Percentiles rank a stretch among this genome's conserved stretches.
Conservation (phyloP, 1,140 invertebrate genomes). For the Heterodera schachtii region DNA sequence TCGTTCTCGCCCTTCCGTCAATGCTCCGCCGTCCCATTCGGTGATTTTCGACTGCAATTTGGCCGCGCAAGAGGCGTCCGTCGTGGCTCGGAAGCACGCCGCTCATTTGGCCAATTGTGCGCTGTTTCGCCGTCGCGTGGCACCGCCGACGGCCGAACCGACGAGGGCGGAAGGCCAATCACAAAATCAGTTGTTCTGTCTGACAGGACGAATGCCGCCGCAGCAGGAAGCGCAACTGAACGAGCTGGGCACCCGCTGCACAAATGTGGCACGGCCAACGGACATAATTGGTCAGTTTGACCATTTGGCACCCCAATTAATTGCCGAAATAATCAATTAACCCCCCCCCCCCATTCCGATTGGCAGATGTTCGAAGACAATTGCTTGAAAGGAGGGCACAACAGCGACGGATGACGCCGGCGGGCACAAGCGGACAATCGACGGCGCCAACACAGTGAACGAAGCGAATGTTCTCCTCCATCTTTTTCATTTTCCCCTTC, state of each 20-base stretch:
- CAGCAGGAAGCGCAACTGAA: slow-evolving; percentile 19
- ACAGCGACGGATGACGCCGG: background rate
- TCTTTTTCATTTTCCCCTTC: background rate
- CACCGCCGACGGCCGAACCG: background rate
- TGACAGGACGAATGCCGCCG: slow-evolving; percentile 26
- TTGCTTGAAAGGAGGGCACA: background rate
- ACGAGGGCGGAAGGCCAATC: background rate
- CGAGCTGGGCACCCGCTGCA: slow-evolving; percentile 18
- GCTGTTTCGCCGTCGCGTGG: background rate
- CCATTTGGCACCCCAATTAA: background rate
- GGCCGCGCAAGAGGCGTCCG: slow-evolving; percentile 1
- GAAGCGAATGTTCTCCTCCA: background rate
- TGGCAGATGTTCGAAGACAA: background rate
- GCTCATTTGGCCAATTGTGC: slow-evolving; percentile 1
- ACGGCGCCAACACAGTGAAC: background rate
- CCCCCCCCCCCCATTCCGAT: background rate
- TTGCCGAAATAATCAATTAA: background rate
- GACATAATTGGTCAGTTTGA: slow-evolving; percentile 11
- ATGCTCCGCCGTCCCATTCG: slow-evolving; percentile 4
- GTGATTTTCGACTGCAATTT: slow-evolving; percentile 15
- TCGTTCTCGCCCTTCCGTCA: background rate
- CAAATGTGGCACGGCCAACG: slow-evolving; percentile 18
- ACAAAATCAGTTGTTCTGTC: slow-evolving; percentile 16
- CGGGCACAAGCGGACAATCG: background rate
- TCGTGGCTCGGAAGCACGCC: background rate